Conservation (phyloP, 2,797 vertebrate species). For the Bucorvus abyssinicus region DNA sequence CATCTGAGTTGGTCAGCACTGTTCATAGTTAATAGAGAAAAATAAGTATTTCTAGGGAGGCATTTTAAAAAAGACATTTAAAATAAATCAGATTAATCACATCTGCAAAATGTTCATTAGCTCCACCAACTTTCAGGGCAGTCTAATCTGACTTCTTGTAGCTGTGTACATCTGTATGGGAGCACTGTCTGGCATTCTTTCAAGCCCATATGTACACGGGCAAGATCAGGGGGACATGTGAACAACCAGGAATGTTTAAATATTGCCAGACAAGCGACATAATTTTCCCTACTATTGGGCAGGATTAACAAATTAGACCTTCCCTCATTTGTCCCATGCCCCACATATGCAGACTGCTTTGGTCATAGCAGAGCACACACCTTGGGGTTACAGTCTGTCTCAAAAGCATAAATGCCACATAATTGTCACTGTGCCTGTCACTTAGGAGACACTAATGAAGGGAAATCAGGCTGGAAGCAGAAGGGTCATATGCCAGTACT, state of each 20-base stretch:
- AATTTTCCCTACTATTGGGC: background rate
- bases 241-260: background rate
- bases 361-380: background rate
- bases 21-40: background rate
- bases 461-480: background rate
- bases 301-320: background rate
- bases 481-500: background rate
- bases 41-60: background rate
- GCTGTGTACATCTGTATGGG: background rate
- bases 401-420: background rate
- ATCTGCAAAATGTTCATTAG: background rate
- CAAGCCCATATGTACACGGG: background rate
- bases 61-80: background rate
- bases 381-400: background rate
- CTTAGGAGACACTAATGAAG: background rate
- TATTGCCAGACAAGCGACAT: background rate
- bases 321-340: background rate
- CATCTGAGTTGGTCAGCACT: background rate
- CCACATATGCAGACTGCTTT: background rate
- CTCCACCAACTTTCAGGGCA: background rate
- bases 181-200: background rate
- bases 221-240: background rate
- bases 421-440: background rate
- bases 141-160: background rate
- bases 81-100: background rate